Conservation (phyloP, 2,797 vertebrate genomes). For the Anas bernieri region DNA sequence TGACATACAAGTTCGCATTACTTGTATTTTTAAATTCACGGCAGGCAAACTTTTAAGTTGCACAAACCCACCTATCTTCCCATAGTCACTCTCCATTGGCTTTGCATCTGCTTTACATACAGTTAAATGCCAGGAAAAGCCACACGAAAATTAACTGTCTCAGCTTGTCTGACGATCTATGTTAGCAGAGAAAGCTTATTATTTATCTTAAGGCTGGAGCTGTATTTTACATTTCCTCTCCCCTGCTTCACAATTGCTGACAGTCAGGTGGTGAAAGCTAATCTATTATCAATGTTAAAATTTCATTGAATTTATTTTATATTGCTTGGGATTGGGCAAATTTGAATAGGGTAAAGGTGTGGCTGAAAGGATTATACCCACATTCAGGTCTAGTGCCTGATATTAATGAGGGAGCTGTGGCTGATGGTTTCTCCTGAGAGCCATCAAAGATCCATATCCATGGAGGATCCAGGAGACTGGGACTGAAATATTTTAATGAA, state of each 20-base stretch:
- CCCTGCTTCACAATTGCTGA: neutral
- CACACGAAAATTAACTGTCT: conserved; percentile 46
- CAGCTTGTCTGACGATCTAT: conserved; percentile 5
- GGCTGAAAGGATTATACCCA: neutral
- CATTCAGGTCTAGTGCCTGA: neutral
- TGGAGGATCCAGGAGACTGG: neutral
- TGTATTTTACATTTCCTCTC: neutral
- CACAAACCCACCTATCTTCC: neutral
- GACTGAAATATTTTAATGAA: neutral
- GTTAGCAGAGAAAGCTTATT: neutral
- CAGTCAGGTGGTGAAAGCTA: neutral
- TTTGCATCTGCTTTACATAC: conserved; percentile 57
- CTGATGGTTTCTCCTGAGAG: neutral
- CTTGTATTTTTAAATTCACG: neutral
- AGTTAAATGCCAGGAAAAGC: conserved; percentile 10
- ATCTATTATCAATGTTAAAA: neutral
- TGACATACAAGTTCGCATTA: neutral
- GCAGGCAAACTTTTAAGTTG: neutral
- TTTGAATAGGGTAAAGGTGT: neutral
- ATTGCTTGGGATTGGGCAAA: neutral
- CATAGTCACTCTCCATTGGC: neutral
- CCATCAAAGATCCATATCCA: neutral
- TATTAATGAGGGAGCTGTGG: neutral
- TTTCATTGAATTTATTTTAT: neutral
- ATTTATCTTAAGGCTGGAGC: neutral